These are phyloP conservation scores for Cephonodes hylas DNA, from an alignment of 2,888 invertebrate species.

Conservation along the genomic window DNA sequence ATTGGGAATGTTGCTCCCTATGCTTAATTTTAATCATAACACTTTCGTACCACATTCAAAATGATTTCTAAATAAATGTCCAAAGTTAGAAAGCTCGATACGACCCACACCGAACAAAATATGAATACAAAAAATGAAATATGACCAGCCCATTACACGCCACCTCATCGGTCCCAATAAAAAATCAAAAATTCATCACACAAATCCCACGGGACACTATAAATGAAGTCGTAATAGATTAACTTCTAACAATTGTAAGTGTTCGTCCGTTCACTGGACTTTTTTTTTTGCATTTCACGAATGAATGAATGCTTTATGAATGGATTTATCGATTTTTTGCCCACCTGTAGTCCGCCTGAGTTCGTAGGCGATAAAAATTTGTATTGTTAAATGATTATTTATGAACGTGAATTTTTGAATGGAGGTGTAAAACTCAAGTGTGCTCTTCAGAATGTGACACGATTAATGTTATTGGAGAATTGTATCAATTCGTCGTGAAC, in stretches of 20 bases:
- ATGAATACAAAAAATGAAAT: conserved; percentile 25
- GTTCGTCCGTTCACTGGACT: conserved; percentile 26
- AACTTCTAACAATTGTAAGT: conserved; percentile 46
- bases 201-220: conserved; percentile 66
- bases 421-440: conserved; percentile 7
- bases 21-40: neutral
- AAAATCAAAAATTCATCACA: conserved; percentile 53
- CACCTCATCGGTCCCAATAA: conserved; percentile 36
- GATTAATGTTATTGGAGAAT: conserved; percentile 12
- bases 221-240: conserved; percentile 71
- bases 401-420: conserved; percentile 43
- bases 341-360: conserved; percentile 56
- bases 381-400: conserved; percentile 75
- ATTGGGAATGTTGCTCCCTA: neutral
- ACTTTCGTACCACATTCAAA: neutral
- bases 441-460: conserved; percentile 1
- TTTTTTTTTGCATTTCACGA: conserved; percentile 53
- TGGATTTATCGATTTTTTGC: conserved; percentile 52
- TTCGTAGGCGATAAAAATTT: conserved; percentile 70
- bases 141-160: conserved; percentile 32
- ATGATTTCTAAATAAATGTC: neutral
- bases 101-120: conserved; percentile 12
- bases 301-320: conserved; percentile 48
- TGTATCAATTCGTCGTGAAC: conserved; percentile 9
- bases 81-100: neutral